phyloP scores from a whole-genome alignment of 2,113 vertebrate genomes.

The Cochlearius cochlearius region DNA sequence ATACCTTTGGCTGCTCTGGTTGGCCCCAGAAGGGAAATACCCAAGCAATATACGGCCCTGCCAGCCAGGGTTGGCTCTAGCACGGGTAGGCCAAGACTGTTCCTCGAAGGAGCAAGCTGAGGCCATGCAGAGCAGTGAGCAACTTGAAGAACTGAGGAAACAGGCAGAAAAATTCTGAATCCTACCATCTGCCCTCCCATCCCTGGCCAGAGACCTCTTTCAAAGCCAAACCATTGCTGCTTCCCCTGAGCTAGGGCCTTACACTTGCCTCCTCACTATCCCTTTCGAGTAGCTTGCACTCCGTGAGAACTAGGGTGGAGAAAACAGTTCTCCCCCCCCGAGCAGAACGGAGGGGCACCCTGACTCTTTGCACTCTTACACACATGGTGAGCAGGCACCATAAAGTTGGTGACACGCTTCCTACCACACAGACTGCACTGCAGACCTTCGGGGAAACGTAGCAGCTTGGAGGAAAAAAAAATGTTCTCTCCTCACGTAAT shows the following conservation, averaged over 20 bases:
- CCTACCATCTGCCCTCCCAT: background rate
- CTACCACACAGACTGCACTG: background rate
- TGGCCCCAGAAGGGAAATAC: background rate
- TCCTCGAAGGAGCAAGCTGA: background rate
- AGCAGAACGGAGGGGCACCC: background rate
- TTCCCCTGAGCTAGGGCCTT: background rate
- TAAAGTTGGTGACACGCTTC: background rate
- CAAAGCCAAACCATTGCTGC: background rate
- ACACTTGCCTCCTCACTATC: background rate
- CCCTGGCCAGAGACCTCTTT: background rate
- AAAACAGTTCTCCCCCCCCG: background rate
- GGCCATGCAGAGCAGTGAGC: background rate
- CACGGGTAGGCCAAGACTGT: background rate
- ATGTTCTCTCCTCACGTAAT: background rate
- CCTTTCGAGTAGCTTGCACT: background rate
- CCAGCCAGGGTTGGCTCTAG: background rate
- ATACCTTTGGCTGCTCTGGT: background rate
- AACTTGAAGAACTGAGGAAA: background rate
- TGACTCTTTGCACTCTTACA: background rate
- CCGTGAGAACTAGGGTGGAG: background rate
- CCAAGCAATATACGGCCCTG: background rate
- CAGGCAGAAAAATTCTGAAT: background rate
- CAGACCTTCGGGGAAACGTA: background rate
- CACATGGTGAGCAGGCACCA: fast-evolving
- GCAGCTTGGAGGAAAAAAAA: background rate